A percentile compares a stretch with the other conserved stretches of the same genome.
These are phyloP conservation scores for Ptilonorhynchus violaceus DNA, from an alignment of 2,113 vertebrate genomes.

Conservation along the genomic window DNA sequence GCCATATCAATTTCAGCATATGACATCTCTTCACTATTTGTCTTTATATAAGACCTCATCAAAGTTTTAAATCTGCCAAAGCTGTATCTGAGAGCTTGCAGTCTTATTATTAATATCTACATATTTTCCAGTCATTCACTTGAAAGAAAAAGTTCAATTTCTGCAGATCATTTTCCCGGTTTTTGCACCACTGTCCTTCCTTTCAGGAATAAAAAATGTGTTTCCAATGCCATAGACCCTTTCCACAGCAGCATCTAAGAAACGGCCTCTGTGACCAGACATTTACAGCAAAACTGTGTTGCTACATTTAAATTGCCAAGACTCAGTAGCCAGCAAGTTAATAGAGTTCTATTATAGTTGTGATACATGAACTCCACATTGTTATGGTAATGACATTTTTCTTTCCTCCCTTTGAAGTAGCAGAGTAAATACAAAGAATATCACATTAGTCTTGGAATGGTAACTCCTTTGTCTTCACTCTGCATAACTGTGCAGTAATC, in stretches of 20 bases:
- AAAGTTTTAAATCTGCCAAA: not conserved
- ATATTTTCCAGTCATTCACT: not conserved
- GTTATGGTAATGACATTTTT: conserved; percentile 50
- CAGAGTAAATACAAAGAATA: conserved; percentile 52
- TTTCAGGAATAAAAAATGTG: conserved; percentile 34
- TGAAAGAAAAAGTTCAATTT: not conserved
- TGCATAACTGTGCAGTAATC: not conserved
- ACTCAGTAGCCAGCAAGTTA: conserved; percentile 30
- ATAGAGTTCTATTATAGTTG: conserved; percentile 52
- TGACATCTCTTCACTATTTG: not conserved
- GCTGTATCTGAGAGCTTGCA: not conserved
- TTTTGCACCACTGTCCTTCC: not conserved
- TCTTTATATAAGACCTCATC: not conserved
- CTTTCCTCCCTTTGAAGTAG: conserved; percentile 22
- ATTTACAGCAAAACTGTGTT: conserved; percentile 34
- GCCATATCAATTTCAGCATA: not conserved
- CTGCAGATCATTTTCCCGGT: not conserved
- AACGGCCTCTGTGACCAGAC: conserved; percentile 22
- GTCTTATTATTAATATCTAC: not conserved
- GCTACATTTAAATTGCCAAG: conserved; percentile 50
- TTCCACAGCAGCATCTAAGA: not conserved
- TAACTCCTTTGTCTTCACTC: not conserved
- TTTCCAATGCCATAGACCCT: not conserved
- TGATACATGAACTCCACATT: conserved; percentile 54
- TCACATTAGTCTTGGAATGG: not conserved